Base-by-base conservation (phyloP, 2,797 vertebrate species). In the Aplochiton taeniatus region DNA sequence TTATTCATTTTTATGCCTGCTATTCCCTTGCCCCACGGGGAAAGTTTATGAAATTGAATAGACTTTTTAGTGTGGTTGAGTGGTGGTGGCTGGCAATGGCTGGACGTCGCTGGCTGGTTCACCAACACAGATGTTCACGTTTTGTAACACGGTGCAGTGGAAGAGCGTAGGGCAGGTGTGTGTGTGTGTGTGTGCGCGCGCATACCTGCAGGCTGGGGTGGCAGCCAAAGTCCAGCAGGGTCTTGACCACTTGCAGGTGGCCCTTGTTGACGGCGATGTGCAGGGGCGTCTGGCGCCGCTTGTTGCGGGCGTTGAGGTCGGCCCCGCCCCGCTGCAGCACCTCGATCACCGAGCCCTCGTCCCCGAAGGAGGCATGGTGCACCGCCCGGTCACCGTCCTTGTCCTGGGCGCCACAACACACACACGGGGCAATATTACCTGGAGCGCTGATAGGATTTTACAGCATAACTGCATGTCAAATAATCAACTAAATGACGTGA, bases 191-290 rank as follows among this genome's bases (percentile, higher is more conserved):
- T 31, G 31, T 56, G 12, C 9, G 31, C 8, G 48, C 9, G 16
- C 16, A 54, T 91, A 98, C 97, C 96, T 99, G 98, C 18, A 99
- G 95, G 83, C 98, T 99, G 50, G 98, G 98, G 82, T 99, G 98
- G 85, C 98, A 99, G 83, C 96, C 96, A 12, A 99, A 97, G 83
- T 99, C 98, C 83, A 99, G 83, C 68, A 99, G 87, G 9, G 97
- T 98, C 91, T 99, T 98, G 77, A 99, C 97, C 78, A 99, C 98
- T 81, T 99, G 98, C 69, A 99, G 91, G 72, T 99, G 98, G 44
- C 98, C 98, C 85, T 99, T 99, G 86, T 99, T 99, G 76, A 99
- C 97, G 42, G 98, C 98, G 69, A 99, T 99, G 73, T 99, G 98
- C 73, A 99, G 92, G 0, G 98, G 98, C 0, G 98, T 99, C 89